Evolutionary conservation across 2,888 invertebrate species (phyloP).

Genomic region (Platycnemis pennipes): DNA sequence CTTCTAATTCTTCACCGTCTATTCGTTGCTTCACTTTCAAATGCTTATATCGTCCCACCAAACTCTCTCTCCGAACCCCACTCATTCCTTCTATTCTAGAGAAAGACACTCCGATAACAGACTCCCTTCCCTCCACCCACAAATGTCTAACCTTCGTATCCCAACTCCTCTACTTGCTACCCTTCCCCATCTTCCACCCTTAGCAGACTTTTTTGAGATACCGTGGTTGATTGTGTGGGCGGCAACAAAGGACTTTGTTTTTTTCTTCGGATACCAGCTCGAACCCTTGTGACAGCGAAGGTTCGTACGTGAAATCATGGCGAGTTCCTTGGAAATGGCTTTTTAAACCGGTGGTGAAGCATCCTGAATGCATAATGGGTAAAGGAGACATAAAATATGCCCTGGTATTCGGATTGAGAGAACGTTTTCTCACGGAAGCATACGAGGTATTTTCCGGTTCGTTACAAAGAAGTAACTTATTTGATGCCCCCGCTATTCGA

Average conservation of each 20-base stretch:
- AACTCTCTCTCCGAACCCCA: neutral
- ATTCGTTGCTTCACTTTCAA: neutral
- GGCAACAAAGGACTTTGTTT: conserved; percentile 18
- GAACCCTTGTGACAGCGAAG: conserved; percentile 26
- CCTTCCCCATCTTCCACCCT: neutral
- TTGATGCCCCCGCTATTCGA: conserved; percentile 8
- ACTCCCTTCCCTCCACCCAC: conserved; percentile 10
- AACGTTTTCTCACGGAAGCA: conserved; percentile 18
- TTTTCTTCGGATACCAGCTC: conserved; percentile 7
- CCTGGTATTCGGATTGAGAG: conserved; percentile 28
- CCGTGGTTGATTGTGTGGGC: conserved; percentile 49
- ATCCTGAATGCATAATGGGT: conserved; percentile 31
- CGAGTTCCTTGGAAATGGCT: conserved; percentile 33
- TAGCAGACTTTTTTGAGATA: conserved; percentile 12
- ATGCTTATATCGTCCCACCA: neutral
- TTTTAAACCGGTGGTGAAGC: conserved; percentile 32
- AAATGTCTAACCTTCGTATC: neutral
- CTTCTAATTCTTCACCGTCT: neutral
- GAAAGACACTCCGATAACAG: neutral
- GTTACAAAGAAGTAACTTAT: neutral
- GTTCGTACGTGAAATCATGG: conserved; percentile 27
- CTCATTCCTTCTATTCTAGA: neutral
- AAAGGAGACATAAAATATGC: neutral
- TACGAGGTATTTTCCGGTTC: neutral
- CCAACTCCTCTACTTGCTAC: neutral